phyloP scores from a whole-genome alignment of 2,888 invertebrate species.

The Cheilosia variabilis region DNA sequence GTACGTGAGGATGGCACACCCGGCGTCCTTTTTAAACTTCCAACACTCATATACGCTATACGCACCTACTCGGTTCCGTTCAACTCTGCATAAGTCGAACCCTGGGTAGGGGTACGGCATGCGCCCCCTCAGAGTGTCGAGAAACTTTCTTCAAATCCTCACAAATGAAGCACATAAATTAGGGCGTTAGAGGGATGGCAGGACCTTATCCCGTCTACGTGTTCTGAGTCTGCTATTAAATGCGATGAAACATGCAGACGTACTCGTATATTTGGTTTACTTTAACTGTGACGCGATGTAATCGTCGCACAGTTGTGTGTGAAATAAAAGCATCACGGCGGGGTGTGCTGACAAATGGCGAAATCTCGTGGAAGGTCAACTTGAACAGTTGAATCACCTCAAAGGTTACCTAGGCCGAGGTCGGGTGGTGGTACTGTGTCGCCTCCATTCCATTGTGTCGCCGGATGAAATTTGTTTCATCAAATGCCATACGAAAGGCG shows the following conservation, averaged over 20 bases:
- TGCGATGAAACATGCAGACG: slow-evolving; percentile 67
- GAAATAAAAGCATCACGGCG: slow-evolving; percentile 34
- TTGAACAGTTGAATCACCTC: slow-evolving; percentile 65
- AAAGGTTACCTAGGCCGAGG: slow-evolving; percentile 51
- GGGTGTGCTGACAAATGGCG: slow-evolving; percentile 64
- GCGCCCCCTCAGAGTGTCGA: slow-evolving; percentile 32
- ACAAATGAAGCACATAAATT: slow-evolving; percentile 75
- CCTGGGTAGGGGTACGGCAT: slow-evolving; percentile 5
- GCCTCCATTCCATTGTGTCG: slow-evolving; percentile 25
- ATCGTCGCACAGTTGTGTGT: slow-evolving; percentile 48
- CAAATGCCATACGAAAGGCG: slow-evolving; percentile 41
- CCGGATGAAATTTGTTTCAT: slow-evolving; percentile 62
- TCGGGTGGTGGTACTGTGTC: slow-evolving; percentile 2
- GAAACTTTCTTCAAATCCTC: slow-evolving; percentile 72
- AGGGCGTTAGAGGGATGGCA: slow-evolving; percentile 69
- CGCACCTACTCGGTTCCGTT: slow-evolving; percentile 42
- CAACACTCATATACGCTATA: slow-evolving; percentile 42
- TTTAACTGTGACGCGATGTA: slow-evolving; percentile 51
- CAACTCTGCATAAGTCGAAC: background rate
- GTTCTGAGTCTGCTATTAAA: slow-evolving; percentile 70
- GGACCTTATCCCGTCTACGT: slow-evolving; percentile 72
- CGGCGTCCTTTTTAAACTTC: slow-evolving; percentile 51
- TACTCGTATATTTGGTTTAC: slow-evolving; percentile 65
- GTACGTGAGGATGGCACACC: slow-evolving; percentile 60
- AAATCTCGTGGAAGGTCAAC: slow-evolving; percentile 69